Evolutionary conservation across 1,140 invertebrate species (phyloP), one percentile per base, ranked within the genome.

Genomic region (Euura saliciscinereae): DNA sequence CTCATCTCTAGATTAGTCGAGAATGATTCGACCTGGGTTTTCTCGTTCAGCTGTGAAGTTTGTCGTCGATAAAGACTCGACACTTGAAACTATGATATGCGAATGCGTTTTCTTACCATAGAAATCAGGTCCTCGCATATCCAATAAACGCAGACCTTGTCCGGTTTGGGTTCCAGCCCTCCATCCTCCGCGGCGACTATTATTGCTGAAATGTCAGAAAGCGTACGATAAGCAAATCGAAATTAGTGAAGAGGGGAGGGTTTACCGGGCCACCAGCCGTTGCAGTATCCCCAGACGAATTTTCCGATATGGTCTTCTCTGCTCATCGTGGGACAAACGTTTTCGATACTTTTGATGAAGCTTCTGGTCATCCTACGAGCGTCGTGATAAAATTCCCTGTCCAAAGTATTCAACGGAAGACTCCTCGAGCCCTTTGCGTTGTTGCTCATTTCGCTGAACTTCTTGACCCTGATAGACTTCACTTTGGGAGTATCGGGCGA

Each of bases 61-160:
- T 1, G 28, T 28, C 28, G 1, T 0, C 1, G 28, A 28, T 28
- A 28, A 28, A 28, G 28, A 28, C 28, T 28, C 28, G 28, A 28
- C 28, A 28, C 28, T 28, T 28, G 28, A 1, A 28, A 28, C 28
- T 28, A 28, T 28, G 28, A 28, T n/a, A n/a, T n/a, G n/a, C n/a
- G n/a, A n/a, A n/a, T n/a, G n/a, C n/a, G n/a, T 28, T 28, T 28
- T 64, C 3, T 67, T 67, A 67, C 66, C 66, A 42, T 11, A 7
- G 66, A 67, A 67, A 67, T 67, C 4, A 28, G 66, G 10, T 28
- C 13, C 66, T 83, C 82, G 68, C 78, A 80, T 11, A 85, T 77
- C 84, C 84, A 84, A 71, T 74, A 79, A 28, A 85, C 81, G 79
- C 83, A 85, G 5, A 80, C 70, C 51, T 79, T 79, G 28, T 75